These are phyloP conservation scores for Eilema depressum DNA, from an alignment of 2,888 invertebrate species.

Conservation along the genomic window DNA sequence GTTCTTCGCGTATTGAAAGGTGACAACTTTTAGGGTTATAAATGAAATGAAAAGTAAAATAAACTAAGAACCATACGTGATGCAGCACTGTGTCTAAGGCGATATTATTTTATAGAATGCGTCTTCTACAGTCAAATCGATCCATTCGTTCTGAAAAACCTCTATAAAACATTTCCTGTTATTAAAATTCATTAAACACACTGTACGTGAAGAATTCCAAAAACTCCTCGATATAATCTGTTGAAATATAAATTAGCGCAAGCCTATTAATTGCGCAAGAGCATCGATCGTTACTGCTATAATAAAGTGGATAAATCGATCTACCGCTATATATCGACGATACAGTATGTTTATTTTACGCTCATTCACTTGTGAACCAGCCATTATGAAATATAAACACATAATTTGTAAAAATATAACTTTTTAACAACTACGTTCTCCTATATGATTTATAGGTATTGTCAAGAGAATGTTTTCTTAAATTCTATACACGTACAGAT, in stretches of 20 bases:
- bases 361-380: slow-evolving; percentile 20
- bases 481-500: slow-evolving; percentile 38
- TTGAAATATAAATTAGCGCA: slow-evolving; percentile 25
- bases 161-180: background rate
- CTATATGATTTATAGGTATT: slow-evolving; percentile 41
- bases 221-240: slow-evolving; percentile 21
- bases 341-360: slow-evolving; percentile 40
- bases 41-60: too few species aligned
- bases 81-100: background rate
- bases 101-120: background rate
- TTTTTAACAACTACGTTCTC: slow-evolving; percentile 24
- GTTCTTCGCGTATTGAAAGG: background rate
- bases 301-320: slow-evolving; percentile 47
- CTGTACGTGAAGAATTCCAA: background rate
- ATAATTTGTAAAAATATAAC: slow-evolving; percentile 35
- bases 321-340: slow-evolving; percentile 20
- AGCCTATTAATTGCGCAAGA: slow-evolving; percentile 38
- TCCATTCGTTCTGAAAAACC: background rate
- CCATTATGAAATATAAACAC: slow-evolving; percentile 39
- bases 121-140: background rate
- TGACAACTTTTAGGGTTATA: background rate
- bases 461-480: slow-evolving; percentile 38
- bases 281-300: slow-evolving; percentile 31
- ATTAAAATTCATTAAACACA: background rate
- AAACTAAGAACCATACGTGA: too few species aligned